Conservation (phyloP, 2,797 vertebrate genomes). For the Emydoidea blandingii region DNA sequence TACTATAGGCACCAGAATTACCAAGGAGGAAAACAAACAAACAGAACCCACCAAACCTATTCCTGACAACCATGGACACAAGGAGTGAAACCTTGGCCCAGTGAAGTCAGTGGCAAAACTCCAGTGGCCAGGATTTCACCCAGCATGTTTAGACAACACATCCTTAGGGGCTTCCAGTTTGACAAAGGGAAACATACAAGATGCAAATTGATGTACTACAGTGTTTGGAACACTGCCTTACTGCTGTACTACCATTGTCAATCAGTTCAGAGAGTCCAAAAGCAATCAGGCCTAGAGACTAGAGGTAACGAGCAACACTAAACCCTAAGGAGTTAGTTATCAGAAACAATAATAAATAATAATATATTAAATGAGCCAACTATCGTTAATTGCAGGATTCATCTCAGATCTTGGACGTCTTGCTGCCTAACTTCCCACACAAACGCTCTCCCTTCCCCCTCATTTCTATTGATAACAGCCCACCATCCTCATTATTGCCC, state of each 20-base stretch:
- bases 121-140: background rate
- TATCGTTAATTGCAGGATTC: background rate
- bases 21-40: background rate
- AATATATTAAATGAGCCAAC: background rate
- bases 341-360: background rate
- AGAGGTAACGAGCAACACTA: background rate
- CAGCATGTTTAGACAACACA: background rate
- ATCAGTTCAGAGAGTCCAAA: background rate
- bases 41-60: accelerated
- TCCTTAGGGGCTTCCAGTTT: background rate
- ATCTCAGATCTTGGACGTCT: background rate
- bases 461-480: too few relatives aligned
- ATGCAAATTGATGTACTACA: background rate
- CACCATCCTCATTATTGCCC: background rate
- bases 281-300: background rate
- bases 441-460: background rate
- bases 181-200: background rate
- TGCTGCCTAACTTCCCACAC: background rate
- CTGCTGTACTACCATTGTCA: background rate
- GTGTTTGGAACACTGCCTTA: background rate
- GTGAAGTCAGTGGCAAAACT: accelerated
- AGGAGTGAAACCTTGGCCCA: background rate
- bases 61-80: accelerated
- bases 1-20: background rate
- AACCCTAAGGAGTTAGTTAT: background rate